These are phyloP conservation scores for Macquaria ambigua DNA, from an alignment of 2,113 vertebrate genomes.

Conservation along the genomic window DNA sequence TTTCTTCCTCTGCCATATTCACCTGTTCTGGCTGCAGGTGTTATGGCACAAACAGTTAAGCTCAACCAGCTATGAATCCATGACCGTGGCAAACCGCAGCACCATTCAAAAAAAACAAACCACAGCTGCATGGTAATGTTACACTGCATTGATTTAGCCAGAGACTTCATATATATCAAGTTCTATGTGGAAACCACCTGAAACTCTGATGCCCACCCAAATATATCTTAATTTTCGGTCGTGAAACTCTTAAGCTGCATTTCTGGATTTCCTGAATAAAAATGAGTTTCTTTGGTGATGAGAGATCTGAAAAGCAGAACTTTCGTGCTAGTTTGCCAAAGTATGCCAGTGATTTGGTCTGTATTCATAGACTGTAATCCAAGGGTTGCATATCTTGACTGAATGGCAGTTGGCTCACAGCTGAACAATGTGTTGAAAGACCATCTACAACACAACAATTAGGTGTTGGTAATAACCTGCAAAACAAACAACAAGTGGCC, in stretches of 20 bases:
- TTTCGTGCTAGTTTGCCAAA: neutral
- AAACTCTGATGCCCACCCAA: constrained; percentile 10
- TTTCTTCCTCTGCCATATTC: constrained; percentile 20
- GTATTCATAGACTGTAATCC: constrained; percentile 18
- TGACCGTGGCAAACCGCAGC: constrained; percentile 8
- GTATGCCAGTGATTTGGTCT: neutral
- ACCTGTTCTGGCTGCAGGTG: constrained; percentile 71
- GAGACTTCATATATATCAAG: constrained; percentile 14
- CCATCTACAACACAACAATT: neutral
- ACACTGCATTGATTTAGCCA: constrained; percentile 20
- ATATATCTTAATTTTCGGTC: neutral
- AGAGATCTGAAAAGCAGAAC: neutral
- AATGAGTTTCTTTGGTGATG: neutral
- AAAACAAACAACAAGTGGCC: constrained; percentile 6
- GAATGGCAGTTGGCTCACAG: neutral
- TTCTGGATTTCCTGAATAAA: neutral
- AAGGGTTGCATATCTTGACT: neutral
- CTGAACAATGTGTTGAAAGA: neutral
- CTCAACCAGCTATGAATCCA: constrained; percentile 35
- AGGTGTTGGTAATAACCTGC: constrained; percentile 7
- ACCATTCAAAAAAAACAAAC: neutral
- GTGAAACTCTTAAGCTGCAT: neutral
- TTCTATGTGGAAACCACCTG: constrained; percentile 68
- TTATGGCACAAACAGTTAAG: constrained; percentile 35
- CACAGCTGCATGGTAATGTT: constrained; percentile 50